Percentiles rank a stretch among this genome's conserved stretches.
Evolutionary conservation across 2,797 vertebrate species (phyloP).

Genomic region (Notoglanidium macrostoma): DNA sequence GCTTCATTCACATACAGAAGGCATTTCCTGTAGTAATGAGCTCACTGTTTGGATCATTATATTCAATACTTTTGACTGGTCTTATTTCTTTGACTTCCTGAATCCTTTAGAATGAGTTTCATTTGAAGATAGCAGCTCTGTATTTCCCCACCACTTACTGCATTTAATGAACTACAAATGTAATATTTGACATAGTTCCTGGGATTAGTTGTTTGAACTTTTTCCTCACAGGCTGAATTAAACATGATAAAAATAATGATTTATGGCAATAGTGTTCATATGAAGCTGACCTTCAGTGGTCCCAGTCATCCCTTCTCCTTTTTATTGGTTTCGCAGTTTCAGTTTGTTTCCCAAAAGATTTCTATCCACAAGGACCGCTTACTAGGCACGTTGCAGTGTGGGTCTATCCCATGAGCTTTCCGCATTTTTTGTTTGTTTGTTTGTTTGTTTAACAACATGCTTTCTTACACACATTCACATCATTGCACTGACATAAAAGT

Average conservation of each 20-base stretch:
- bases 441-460: neutral
- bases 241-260: neutral
- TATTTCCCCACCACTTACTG: too few species aligned
- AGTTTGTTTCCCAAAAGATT: neutral
- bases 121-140: neutral
- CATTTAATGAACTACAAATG: neutral
- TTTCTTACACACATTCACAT: neutral
- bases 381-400: neutral
- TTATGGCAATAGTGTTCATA: neutral
- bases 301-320: neutral
- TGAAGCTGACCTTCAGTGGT: neutral
- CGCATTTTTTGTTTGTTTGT: neutral
- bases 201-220: neutral
- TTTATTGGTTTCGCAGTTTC: neutral
- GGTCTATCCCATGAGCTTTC: neutral
- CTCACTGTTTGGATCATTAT: conserved; percentile 8
- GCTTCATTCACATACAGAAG: conserved; percentile 20
- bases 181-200: neutral
- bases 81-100: neutral
- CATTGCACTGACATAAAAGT: too few species aligned
- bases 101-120: neutral
- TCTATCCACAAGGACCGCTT: neutral
- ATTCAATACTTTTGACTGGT: neutral
- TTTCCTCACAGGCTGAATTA: neutral
- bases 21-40: neutral